Base-by-base conservation (phyloP, 2,797 vertebrate species). In the Melopsittacus undulatus region DNA sequence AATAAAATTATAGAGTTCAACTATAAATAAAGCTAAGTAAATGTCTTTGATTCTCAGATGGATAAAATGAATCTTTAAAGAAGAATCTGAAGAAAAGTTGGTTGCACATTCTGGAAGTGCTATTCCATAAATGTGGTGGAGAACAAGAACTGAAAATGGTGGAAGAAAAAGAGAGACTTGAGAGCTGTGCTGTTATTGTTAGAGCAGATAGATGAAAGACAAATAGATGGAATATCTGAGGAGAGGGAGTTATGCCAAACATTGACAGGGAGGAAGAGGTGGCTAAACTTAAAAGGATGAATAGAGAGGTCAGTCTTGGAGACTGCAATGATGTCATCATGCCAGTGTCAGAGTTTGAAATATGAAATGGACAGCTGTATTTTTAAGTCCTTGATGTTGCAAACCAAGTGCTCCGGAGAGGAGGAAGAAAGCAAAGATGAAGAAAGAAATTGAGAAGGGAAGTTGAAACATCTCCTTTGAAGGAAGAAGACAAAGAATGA, bases 31-130 rank as follows among this genome's bases (percentile, higher is more conserved):
- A 95, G 88, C 92, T 95, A 87, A 89, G 93, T 96, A 97, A 95
- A 96, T 96, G 85, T 94, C 95, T 96, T 94, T 89, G 92, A 96
- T 90, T 96, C 95, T 95, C 94, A 94, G 67, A 83, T 95, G 94
- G 80, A 90, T 96, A 96, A 92, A 94, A 87, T 68, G 34, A 87
- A 92, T 94, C 92, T 94, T 92, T 94, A 83, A 90, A 89, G 90
- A 82, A 94, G 42, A 95, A 83, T 90, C 84, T 89, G 70, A 87
- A 92, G 85, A 88, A 68, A 87, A 96, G 84, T 94, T 95, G 79
- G 59, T 95, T 77, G 76, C 43, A 18, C 5, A 5, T 84, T 89
- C 59, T 91, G 83, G 45, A 94, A 94, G 61, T 83, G 51, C 38
- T 93, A 1, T 94, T 92, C 70, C 40, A 36, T 76, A 48, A 51